Percentiles rank a stretch among this genome's conserved stretches.
phyloP scores from a whole-genome alignment of 2,888 invertebrate species.

The Lomographa bimaculata region DNA sequence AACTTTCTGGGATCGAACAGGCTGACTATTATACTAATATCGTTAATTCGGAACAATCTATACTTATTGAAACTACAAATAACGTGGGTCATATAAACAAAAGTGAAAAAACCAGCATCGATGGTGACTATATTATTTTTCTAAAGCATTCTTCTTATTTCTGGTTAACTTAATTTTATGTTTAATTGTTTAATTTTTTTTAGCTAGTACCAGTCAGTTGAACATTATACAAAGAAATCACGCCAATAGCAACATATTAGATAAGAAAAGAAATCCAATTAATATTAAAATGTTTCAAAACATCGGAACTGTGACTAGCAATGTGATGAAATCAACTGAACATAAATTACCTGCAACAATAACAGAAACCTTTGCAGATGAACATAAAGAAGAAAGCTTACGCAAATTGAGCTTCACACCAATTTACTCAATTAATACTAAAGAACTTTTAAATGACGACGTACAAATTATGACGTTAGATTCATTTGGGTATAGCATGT shows the following conservation, averaged over 20 bases:
- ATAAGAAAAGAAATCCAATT: no score
- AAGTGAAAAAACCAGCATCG: neutral
- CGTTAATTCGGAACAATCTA: neutral
- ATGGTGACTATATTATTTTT: slow-evolving; percentile 8
- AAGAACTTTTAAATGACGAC: neutral
- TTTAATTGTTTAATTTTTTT: slow-evolving; percentile 5
- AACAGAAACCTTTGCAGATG: slow-evolving; percentile 12
- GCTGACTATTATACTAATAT: no score
- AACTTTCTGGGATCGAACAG: no score
- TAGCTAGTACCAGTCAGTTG: slow-evolving; percentile 9
- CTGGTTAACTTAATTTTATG: no score
- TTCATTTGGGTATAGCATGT: slow-evolving; percentile 8
- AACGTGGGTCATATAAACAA: neutral
- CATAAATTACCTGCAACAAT: slow-evolving; percentile 22
- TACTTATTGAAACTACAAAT: no score
- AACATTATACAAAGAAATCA: neutral
- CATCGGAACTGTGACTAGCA: no score
- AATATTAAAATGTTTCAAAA: no score
- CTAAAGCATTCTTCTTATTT: neutral
- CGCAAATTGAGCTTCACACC: slow-evolving; percentile 50
- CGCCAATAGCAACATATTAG: no score
- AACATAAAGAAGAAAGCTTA: slow-evolving; percentile 25
- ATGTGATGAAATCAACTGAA: no score
- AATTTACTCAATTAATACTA: slow-evolving; percentile 53
- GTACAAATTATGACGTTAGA: slow-evolving; percentile 7